phyloP scores from a whole-genome alignment of 2,797 vertebrate genomes.

The Yasuhikotakia modesta region DNA sequence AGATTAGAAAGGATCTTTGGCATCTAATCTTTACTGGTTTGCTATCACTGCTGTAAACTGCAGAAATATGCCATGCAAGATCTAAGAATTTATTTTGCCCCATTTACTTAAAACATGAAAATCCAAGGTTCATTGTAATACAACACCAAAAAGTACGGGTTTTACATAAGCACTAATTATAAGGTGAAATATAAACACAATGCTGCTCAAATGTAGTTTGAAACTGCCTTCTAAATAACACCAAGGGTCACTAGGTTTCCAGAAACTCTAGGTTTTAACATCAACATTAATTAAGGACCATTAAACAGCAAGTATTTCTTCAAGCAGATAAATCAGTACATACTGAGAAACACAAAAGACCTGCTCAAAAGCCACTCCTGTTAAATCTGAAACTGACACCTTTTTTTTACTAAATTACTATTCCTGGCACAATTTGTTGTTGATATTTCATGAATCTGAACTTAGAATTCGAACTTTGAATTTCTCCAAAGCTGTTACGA shows the following conservation, averaged over 20 bases:
- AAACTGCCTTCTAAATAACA: background rate
- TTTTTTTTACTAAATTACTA: too few relatives aligned
- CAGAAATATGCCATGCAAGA: background rate
- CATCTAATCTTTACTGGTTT: conserved; percentile 40
- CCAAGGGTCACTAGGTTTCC: background rate
- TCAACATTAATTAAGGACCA: background rate
- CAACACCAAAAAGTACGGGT: background rate
- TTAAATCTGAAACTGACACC: too few relatives aligned
- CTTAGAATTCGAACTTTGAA: background rate
- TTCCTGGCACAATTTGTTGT: background rate
- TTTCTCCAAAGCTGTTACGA: background rate
- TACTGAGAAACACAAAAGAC: background rate
- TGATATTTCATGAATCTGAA: background rate
- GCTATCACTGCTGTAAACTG: conserved; percentile 5
- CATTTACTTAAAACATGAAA: background rate
- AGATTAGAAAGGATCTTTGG: conserved; percentile 9
- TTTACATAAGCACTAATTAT: background rate
- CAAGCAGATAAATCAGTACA: background rate
- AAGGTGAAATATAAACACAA: background rate
- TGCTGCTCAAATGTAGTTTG: background rate
- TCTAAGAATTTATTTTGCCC: background rate
- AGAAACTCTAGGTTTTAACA: background rate
- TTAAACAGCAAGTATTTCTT: background rate
- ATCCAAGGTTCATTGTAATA: background rate
- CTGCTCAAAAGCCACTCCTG: background rate